These are phyloP conservation scores for Drosophila vallismaia DNA, from an alignment of 2,888 invertebrate species.

Conservation along the genomic window DNA sequence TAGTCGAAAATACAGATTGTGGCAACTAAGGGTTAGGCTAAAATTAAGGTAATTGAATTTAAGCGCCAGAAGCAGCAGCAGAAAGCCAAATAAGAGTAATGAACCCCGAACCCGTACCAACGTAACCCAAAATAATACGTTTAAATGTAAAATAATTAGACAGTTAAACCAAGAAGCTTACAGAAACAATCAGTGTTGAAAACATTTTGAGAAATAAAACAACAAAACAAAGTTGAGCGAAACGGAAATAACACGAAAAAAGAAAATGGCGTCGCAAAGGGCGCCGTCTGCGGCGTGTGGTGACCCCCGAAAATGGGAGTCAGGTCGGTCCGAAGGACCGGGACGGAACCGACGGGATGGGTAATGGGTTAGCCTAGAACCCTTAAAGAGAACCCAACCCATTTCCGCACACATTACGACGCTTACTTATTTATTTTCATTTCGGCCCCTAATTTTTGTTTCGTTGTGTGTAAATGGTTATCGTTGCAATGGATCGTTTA, in stretches of 20 bases:
- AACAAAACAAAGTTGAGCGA: slow-evolving; percentile 26
- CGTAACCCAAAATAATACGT: slow-evolving; percentile 65
- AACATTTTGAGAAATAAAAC: slow-evolving; percentile 69
- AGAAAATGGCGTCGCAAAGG: slow-evolving; percentile 48
- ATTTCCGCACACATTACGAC: slow-evolving; percentile 41
- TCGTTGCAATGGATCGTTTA: slow-evolving; percentile 56
- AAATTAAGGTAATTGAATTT: slow-evolving; percentile 64
- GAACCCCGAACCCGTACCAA: slow-evolving; percentile 25
- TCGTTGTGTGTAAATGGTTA: slow-evolving; percentile 57
- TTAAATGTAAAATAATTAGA: slow-evolving; percentile 80
- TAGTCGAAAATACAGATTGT: slow-evolving; percentile 36
- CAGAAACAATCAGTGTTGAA: slow-evolving; percentile 82
- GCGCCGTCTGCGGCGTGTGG: slow-evolving; percentile 60
- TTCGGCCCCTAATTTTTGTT: slow-evolving; percentile 52
- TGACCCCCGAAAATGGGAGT: slow-evolving; percentile 41
- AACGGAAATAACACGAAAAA: slow-evolving; percentile 29
- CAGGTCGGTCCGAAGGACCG: slow-evolving; percentile 50
- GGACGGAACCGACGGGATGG: not conserved
- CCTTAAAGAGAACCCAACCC: slow-evolving; percentile 3
- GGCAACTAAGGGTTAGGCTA: slow-evolving; percentile 51
- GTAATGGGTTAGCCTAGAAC: slow-evolving; percentile 5
- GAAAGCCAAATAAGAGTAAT: slow-evolving; percentile 49
- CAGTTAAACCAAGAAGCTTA: slow-evolving; percentile 83
- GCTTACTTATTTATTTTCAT: slow-evolving; percentile 65
- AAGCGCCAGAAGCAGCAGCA: slow-evolving; percentile 50